Evolutionary conservation across 2,888 invertebrate genomes (phyloP), one percentile per base, ranked within the genome.

Genomic region (Pollenia angustigena): DNA sequence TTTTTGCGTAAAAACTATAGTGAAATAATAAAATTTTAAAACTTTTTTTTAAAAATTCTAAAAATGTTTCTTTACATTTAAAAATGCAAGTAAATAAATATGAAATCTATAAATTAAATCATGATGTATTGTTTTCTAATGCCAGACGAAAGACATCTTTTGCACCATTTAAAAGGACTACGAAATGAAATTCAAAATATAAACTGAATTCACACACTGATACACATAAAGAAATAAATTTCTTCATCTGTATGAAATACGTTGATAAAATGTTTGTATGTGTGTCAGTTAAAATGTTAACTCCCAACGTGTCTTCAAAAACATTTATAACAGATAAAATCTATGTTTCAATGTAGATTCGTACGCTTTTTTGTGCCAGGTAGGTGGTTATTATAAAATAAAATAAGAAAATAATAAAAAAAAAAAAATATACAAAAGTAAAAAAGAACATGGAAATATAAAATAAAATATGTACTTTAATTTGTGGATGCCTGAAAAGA

Each of bases 381-480:
- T 69, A 23, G 42, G 16, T 62, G 66, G 68, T 75, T 68, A 60
- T 81, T 68, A 62, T 42, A 46, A 60, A 50, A 69, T 40, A 18
- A 44, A 46, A 58, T 32, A 62, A 50, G 58, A 46, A 46, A 56
- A 66, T 12, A 62, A 14, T 16, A 46, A 14, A 23, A 23, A 23
- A 64, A 56, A 60, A 44, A 46, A 14, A 71, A 54, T 7, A 32
- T 32, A 32, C 4, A 44, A 18, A 66, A 76, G 32, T 32, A 32
- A 52, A 12, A 52, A 10, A 58, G 9, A 32, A 32, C 32, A 10
- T 2, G 58, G 23, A 40, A 40, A 50, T 68, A 62, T 44, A 42
- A 66, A 56, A 66, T 58, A 78, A 79, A 84, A 74, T 52, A 52
- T 56, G 60, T 71, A 71, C 81, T 81, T 79, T 78, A 75, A 75